Evolutionary conservation across 2,797 vertebrate genomes (phyloP), one percentile per base, ranked within the genome.

Genomic region (Psittacula echo): DNA sequence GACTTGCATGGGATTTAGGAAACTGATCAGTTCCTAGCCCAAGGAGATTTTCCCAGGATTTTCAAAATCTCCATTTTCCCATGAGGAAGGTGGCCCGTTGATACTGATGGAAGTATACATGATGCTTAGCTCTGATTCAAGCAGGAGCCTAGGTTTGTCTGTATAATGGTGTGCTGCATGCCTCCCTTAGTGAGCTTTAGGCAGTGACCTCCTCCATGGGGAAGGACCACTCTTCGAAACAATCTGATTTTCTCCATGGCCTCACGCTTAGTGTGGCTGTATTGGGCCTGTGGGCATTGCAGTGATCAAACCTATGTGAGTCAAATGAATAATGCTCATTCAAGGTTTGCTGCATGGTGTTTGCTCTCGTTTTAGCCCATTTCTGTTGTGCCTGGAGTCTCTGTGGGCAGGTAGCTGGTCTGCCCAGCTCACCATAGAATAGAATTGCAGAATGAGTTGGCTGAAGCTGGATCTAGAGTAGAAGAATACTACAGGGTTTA

Each of bases 361-460:
- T 75, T 3, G 2, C 17, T 48, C 44, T 66, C 0, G 0, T 73
- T 84, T 73, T 42, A 20, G 7, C 5, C 19, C 1, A 0, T 29
- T 65, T 71, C 39, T 73, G 44, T 15, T 5, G 29, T 0, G 2
- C 23, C n/a, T 8, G 6, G 42, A 13, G 27, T 58, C 34, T 15
- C 54, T 5, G 9, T 4, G 3, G 34, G 24, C 29, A 29, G 27
- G 30, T 50, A 77, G 27, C 29, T 0, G 0, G 11, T 37, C 68
- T 80, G 50, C 32, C 50, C 34, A 19, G 34, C 34, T 84, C 50
- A 3, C 47, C 26, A 3, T 6, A n/a, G 82, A 34, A 42, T 8
- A 44, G n/a, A 41, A 17, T 16, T 68, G 53, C 60, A 68, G 58
- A 64, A 77, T 71, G 64, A 24, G 3, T 44, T 85, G 65, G 24